Percentiles rank a stretch among this genome's conserved stretches.
phyloP scores from a whole-genome alignment of 2,113 vertebrate genomes.

The Gulo gulo region DNA sequence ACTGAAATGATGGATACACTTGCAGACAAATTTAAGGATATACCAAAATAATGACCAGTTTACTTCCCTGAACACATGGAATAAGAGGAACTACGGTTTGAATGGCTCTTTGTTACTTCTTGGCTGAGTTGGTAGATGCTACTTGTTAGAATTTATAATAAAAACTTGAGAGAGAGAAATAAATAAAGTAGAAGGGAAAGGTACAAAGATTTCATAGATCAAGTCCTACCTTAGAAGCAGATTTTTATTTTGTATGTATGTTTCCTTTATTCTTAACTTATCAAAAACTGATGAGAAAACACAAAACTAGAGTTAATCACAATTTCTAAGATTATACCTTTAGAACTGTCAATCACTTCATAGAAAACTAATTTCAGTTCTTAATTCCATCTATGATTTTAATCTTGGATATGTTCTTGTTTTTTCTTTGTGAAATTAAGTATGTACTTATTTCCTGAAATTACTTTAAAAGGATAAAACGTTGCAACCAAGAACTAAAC shows the following conservation, averaged over 20 bases:
- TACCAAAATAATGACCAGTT: background rate
- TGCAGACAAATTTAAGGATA: background rate
- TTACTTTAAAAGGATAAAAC: background rate
- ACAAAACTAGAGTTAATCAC: background rate
- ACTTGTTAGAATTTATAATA: background rate
- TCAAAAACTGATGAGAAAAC: background rate
- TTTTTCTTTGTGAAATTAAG: background rate
- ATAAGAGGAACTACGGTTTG: background rate
- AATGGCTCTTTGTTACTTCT: background rate
- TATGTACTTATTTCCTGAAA: background rate
- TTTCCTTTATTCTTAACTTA: background rate
- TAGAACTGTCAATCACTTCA: background rate
- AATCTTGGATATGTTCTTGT: background rate
- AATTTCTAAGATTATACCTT: background rate
- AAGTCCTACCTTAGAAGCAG: background rate
- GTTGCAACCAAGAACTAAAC: background rate
- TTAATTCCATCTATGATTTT: slow-evolving; percentile 4
- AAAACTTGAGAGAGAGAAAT: background rate
- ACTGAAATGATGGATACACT: background rate
- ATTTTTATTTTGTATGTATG: background rate
- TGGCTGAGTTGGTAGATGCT: background rate
- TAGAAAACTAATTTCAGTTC: background rate
- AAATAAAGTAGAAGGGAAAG: background rate
- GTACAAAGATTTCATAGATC: background rate
- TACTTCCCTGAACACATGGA: background rate